Percentiles rank a stretch among this genome's conserved stretches.
Evolutionary conservation across 2,888 invertebrate genomes (phyloP).

Genomic region (Ennomos fuscantarius): DNA sequence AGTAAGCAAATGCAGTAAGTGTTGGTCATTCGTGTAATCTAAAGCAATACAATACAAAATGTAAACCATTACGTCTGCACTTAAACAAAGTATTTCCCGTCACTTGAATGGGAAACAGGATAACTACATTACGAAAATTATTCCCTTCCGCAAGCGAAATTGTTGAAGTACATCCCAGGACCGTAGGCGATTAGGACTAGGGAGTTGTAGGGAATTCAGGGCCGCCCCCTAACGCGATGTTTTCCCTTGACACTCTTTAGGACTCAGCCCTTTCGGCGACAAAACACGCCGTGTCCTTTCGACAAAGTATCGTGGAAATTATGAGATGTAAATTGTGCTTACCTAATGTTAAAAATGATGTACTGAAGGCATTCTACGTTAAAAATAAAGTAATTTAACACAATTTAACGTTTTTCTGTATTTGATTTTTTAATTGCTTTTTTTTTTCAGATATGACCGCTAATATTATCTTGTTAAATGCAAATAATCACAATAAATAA

Average conservation of each 20-base stretch:
- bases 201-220: slow-evolving; percentile 37
- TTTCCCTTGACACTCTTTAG: slow-evolving; percentile 38
- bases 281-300: slow-evolving; percentile 26
- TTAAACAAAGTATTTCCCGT: slow-evolving; percentile 18
- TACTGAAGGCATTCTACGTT: not conserved
- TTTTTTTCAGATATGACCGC: too few species aligned
- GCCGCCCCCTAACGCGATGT: slow-evolving; percentile 33
- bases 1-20: not conserved
- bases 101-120: slow-evolving; percentile 21
- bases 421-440: too few species aligned
- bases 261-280: slow-evolving; percentile 31
- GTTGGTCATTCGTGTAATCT: not conserved
- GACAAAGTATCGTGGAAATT: slow-evolving; percentile 24
- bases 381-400: too few species aligned
- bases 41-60: too few species aligned
- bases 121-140: slow-evolving; percentile 32
- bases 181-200: slow-evolving; percentile 39
- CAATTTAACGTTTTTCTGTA: too few species aligned
- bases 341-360: not conserved
- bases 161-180: slow-evolving; percentile 33
- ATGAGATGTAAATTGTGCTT: slow-evolving; percentile 12
- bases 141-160: slow-evolving; percentile 30
- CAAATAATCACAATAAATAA: too few species aligned
- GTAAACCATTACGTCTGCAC: not conserved
- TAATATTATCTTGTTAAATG: too few species aligned